Percentiles rank a stretch among this genome's conserved stretches.
Evolutionary conservation across 1,140 invertebrate species (phyloP).

Genomic region (Lineus longissimus): DNA sequence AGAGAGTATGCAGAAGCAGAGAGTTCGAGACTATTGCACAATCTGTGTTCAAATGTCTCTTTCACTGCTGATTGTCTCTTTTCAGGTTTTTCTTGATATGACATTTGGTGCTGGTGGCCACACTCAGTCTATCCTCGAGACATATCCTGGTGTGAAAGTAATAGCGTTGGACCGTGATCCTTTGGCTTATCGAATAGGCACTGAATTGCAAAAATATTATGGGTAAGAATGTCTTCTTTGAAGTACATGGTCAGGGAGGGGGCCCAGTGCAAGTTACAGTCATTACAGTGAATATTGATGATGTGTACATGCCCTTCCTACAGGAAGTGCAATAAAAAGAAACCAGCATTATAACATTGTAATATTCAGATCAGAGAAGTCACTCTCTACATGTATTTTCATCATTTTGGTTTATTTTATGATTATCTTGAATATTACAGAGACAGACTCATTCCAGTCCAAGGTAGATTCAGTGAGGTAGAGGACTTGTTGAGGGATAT

Average conservation of each 20-base stretch:
- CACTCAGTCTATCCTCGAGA: conserved; percentile 62
- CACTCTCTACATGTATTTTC: too few relatives aligned
- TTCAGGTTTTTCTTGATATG: conserved; percentile 47
- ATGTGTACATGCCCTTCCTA: too few relatives aligned
- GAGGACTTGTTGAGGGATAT: conserved; percentile 63
- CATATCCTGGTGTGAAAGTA: conserved; percentile 59
- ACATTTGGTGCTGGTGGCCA: conserved; percentile 95
- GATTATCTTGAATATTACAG: too few relatives aligned
- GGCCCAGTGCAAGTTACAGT: too few relatives aligned
- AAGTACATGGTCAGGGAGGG: too few relatives aligned
- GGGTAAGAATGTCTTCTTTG: conserved; percentile 8
- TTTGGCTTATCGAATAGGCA: conserved; percentile 67
- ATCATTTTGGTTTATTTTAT: too few relatives aligned
- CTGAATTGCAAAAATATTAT: conserved; percentile 27
- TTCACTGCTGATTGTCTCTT: conserved; percentile 6
- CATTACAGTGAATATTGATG: too few relatives aligned
- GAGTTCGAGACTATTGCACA: too few relatives aligned
- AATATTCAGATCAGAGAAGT: too few relatives aligned
- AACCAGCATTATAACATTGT: too few relatives aligned
- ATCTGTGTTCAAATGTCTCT: neutral
- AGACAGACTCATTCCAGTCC: conserved; percentile 64
- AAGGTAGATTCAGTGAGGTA: conserved; percentile 85
- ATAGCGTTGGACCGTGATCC: conserved; percentile 88
- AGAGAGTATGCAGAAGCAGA: too few relatives aligned
- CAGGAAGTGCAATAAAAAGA: too few relatives aligned